Conservation (phyloP, 2,888 invertebrate genomes). For the Galeopsomyia nigrocyanea region DNA sequence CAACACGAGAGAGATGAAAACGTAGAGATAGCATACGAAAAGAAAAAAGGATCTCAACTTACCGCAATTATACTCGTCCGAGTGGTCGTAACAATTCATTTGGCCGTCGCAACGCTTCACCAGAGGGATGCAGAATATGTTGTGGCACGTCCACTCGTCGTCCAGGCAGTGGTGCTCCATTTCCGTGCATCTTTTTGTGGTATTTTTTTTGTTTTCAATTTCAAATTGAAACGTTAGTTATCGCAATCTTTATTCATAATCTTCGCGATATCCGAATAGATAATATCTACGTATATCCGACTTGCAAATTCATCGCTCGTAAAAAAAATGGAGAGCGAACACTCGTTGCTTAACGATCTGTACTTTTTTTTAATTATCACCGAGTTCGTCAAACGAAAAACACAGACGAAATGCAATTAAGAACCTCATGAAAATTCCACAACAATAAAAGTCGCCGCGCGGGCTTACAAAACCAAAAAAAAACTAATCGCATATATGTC, state of each 20-base stretch:
- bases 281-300: too few species aligned
- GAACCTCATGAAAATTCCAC: too few species aligned
- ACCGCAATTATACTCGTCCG: slow-evolving; percentile 83
- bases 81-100: slow-evolving; percentile 81
- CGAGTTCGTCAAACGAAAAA: background rate
- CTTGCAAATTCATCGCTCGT: too few species aligned
- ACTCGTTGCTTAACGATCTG: background rate
- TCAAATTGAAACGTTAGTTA: too few species aligned
- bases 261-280: too few species aligned
- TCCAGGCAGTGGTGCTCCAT: slow-evolving; percentile 74
- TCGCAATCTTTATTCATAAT: too few species aligned
- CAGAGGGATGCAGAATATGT: slow-evolving; percentile 77
- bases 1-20: background rate
- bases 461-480: too few species aligned
- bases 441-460: too few species aligned
- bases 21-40: background rate
- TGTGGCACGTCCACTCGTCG: slow-evolving; percentile 80
- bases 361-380: background rate
- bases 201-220: too few species aligned
- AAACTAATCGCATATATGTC: slow-evolving; percentile 1
- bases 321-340: too few species aligned
- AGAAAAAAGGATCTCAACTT: slow-evolving; percentile 57
- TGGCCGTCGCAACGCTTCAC: slow-evolving; percentile 79
- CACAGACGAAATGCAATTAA: background rate
- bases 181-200: slow-evolving; percentile 70